Conservation (phyloP, 2,113 vertebrate species). For the Pteropus alecto region DNA sequence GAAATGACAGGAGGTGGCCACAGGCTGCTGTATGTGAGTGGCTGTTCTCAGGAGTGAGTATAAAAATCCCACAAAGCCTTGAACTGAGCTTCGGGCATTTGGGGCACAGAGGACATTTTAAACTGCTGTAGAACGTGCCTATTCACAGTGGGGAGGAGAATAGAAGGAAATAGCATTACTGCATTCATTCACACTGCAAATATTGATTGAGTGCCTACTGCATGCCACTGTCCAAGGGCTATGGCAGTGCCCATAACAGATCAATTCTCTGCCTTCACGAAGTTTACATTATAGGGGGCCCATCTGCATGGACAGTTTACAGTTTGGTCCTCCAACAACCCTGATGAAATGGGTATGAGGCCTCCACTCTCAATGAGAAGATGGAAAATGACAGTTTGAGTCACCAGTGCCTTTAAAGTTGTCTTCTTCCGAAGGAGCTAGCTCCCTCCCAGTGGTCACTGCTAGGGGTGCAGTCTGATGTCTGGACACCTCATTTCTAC, state of each 20-base stretch:
- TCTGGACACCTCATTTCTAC: neutral
- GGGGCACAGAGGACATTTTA: neutral
- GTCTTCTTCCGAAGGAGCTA: neutral
- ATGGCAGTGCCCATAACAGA: too few relatives aligned
- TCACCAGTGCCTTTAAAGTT: neutral
- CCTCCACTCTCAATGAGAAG: neutral
- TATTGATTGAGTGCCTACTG: neutral
- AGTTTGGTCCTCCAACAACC: neutral
- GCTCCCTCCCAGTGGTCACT: neutral
- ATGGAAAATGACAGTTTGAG: too few relatives aligned
- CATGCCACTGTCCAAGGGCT: neutral
- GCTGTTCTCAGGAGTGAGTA: neutral
- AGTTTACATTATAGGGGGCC: neutral
- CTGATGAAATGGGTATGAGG: neutral
- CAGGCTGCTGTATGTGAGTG: fast-evolving
- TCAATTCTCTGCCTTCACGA: neutral
- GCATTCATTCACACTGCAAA: neutral
- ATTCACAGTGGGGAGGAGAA: neutral
- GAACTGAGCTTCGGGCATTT: neutral
- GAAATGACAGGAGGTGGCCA: too few relatives aligned
- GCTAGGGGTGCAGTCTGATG: neutral
- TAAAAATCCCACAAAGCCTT: neutral
- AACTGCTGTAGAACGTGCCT: neutral
- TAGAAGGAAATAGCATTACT: neutral
- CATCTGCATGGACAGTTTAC: neutral